phyloP scores from a whole-genome alignment of 2,888 invertebrate species.

The Autographa gamma region DNA sequence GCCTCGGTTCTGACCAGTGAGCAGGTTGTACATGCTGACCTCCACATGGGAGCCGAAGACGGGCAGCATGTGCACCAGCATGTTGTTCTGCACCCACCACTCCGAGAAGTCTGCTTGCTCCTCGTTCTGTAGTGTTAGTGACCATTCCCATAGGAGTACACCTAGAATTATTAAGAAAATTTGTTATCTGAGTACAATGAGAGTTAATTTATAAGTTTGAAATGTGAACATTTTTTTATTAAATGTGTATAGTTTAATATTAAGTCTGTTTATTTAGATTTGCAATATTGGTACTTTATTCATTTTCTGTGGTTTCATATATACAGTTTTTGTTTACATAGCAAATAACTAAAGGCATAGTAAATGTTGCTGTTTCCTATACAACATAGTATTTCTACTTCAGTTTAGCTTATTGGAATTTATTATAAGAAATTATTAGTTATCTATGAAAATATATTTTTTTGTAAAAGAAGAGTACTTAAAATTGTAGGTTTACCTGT shows the following conservation, averaged over 20 bases:
- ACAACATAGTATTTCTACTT: too few species aligned
- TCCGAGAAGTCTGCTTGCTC: conserved; percentile 82
- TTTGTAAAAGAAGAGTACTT: background rate
- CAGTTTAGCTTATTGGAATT: too few species aligned
- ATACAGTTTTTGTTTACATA: too few species aligned
- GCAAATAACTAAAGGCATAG: too few species aligned
- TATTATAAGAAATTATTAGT: too few species aligned
- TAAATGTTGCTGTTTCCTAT: too few species aligned
- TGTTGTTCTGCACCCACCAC: conserved; percentile 89
- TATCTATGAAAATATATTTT: too few species aligned
- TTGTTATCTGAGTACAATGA: background rate
- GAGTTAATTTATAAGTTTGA: background rate
- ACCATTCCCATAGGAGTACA: conserved; percentile 93
- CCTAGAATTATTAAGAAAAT: conserved; percentile 67
- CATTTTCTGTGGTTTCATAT: too few species aligned
- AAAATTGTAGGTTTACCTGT: conserved; percentile 84
- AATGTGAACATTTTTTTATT: background rate
- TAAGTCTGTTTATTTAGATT: too few species aligned
- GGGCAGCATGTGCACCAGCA: conserved; percentile 90
- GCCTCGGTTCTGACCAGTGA: conserved; percentile 89
- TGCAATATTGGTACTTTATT: too few species aligned
- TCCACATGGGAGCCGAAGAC: conserved; percentile 90
- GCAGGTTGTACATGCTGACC: conserved; percentile 90
- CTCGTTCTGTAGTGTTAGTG: conserved; percentile 83
- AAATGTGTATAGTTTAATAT: too few species aligned